Base-by-base conservation (phyloP, 2,797 vertebrate genomes). In the Sternotherus odoratus region DNA sequence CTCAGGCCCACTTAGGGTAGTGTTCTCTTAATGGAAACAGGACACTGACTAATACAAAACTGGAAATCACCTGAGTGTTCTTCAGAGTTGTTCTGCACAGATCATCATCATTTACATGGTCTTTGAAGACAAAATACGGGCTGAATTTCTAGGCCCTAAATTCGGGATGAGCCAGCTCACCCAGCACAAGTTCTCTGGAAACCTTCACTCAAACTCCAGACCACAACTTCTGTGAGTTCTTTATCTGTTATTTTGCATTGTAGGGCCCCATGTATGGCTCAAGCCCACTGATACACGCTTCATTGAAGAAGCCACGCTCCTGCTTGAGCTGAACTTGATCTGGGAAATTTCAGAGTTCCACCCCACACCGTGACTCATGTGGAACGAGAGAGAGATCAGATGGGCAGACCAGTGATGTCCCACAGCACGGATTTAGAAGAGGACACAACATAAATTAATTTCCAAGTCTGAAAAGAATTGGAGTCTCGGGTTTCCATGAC, bases 151-250 rank as follows among this genome's bases (percentile, higher is more conserved):
- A 87, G 77, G 74, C 11, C 43, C 72, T 50, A 11, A 11, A 33
- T 85, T 80, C 50, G 63, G 82, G 82, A 95, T 56, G 48, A 89
- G 87, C 36, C 46, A 53, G 50, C 50, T 82, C 72, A 54, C 51
- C 50, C 50, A 60, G 78, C 5, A 3, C 10, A 77, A 85, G 74
- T 46, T 33, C 56, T 49, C 11, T 26, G 36, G 60, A 66, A 60
- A 3, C 17, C 53, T 54, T 17, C 60, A 17, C 13, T 43, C 50
- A 87, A 51, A 87, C 12, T 53, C 85, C 80, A 56, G 46, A 69
- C 57, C 82, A 50, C 66, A 77, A 82, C 5, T 33, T n/a, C n/a
- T 30, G 39, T 17, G 15, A 56, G 79, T 77, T 81, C 81, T n/a
- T 83, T 53, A 23, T 43, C 11, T n/a, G 28, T 39, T 21, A 74